Evolutionary conservation across 2,113 vertebrate species (phyloP), one percentile per base, ranked within the genome.

Genomic region (Rhineura floridana): DNA sequence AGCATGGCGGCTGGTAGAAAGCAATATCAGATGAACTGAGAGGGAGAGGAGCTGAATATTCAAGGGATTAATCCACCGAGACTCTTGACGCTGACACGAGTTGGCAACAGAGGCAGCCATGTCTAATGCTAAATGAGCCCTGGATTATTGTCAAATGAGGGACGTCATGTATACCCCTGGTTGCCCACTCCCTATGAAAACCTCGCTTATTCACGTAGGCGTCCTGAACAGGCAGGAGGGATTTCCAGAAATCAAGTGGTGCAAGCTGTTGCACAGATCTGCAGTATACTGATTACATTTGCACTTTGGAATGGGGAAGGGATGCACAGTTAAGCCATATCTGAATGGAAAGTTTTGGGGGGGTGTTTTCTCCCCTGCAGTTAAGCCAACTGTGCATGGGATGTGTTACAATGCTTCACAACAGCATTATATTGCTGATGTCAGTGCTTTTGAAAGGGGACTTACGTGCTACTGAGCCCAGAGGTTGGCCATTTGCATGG

Each of bases 1-100:
- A 86, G 91, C 90, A 92, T 67, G 91, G 84, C 36, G 94, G 79
- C 78, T 87, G 15, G 63, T 6, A 89, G 77, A 91, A 92, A 92
- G 73, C 48, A 10, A 23, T 3, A 88, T 81, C 77, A 87, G 52
- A 44, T 46, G 90, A 81, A 52, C 85, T 80, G 84, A 0, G 46
- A 85, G 39, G 59, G 80, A 77, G 69, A 91, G 44, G 46, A 83
- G 25, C 63, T 30, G 89, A 93, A 91, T 55, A 76, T 50, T 77
- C 80, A 85, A 62, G 65, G 87, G 25, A 6, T 87, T 83, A 87
- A 92, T 86, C 65, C 84, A 77, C 62, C 21, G 81, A 83, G 25
- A 72, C 85, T 72, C 65, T 50, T 81, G 39, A 69, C 44, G 30
- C 55, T 88, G 92, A 87, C 1, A 8, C n/a, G 59, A 83, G 6